Percentiles rank a stretch among this genome's conserved stretches.
phyloP scores from a whole-genome alignment of 1,140 invertebrate genomes.

The Aphis craccivora region DNA sequence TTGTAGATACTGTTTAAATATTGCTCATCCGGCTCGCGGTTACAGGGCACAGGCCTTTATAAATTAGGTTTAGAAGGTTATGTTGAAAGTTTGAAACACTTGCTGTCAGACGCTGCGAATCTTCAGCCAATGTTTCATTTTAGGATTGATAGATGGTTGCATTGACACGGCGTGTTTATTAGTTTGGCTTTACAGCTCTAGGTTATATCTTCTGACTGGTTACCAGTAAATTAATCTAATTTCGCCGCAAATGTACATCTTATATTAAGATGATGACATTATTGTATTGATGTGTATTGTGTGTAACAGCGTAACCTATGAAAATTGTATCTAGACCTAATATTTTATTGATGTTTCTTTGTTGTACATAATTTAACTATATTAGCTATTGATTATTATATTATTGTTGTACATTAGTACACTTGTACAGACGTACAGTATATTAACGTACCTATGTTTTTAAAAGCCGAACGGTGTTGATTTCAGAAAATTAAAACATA shows the following conservation, averaged over 20 bases:
- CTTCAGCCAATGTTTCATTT: not conserved
- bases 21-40: not conserved
- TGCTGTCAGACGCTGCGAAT: not conserved
- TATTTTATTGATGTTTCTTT: too few relatives aligned
- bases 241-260: not conserved
- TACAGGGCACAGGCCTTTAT: not conserved
- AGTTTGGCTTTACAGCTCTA: too few relatives aligned
- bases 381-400: not conserved
- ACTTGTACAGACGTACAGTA: too few relatives aligned
- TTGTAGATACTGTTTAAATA: not conserved
- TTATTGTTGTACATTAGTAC: not conserved
- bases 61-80: not conserved
- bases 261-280: not conserved
- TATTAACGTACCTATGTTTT: not conserved
- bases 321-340: not conserved
- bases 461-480: not conserved
- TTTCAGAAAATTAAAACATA: not conserved
- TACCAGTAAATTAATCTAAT: not conserved
- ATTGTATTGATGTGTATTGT: not conserved
- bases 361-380: not conserved
- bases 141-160: not conserved
- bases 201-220: not conserved
- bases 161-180: not conserved
- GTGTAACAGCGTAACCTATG: not conserved
- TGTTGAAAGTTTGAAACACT: not conserved